phyloP scores from a whole-genome alignment of 2,113 vertebrate species.

The Panthera tigris region DNA sequence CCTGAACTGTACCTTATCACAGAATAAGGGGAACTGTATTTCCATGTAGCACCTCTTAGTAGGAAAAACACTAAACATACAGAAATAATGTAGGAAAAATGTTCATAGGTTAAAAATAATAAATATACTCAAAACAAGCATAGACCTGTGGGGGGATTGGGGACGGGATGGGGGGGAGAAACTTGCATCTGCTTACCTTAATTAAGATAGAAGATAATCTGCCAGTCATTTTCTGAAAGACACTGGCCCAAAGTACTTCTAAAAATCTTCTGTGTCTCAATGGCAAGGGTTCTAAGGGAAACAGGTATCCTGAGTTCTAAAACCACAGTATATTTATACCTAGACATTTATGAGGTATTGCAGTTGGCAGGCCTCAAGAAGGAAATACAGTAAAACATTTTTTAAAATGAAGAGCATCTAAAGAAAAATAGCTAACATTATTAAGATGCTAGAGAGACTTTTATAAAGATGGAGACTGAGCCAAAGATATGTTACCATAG shows the following conservation, averaged over 20 bases:
- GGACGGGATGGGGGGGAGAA: background rate
- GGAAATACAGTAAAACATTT: background rate
- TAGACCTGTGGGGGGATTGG: rapidly evolving
- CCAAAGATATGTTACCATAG: background rate
- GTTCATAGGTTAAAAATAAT: background rate
- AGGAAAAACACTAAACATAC: background rate
- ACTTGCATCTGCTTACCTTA: background rate
- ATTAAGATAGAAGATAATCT: background rate
- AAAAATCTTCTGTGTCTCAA: background rate
- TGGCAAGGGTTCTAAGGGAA: background rate
- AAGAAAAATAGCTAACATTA: background rate
- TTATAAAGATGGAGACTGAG: background rate
- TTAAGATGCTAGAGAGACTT: background rate
- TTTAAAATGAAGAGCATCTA: background rate
- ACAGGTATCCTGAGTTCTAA: background rate
- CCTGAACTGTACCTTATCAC: background rate
- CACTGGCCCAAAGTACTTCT: background rate
- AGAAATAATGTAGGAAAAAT: slow-evolving; percentile 9
- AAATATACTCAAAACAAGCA: background rate
- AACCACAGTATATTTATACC: background rate
- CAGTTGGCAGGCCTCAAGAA: background rate
- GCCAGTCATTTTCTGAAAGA: background rate
- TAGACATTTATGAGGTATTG: background rate
- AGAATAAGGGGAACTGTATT: background rate
- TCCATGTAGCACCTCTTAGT: background rate